Conservation (phyloP, 2,888 invertebrate species). For the Eurytoma californica region DNA sequence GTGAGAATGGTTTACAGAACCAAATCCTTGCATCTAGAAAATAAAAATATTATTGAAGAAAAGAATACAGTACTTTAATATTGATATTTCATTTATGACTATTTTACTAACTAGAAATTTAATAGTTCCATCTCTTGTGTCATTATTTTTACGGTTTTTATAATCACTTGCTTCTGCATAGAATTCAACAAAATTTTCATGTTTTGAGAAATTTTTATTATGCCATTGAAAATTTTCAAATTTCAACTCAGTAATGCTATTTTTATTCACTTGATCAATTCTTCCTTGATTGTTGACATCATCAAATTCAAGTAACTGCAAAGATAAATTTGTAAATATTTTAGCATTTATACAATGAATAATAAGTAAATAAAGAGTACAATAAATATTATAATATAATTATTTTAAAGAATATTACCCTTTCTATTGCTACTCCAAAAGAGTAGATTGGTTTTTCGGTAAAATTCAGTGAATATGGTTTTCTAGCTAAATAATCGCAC, state of each 20-base stretch:
- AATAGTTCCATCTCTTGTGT: slow-evolving; percentile 69
- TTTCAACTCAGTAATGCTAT: slow-evolving; percentile 70
- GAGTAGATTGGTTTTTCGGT: slow-evolving; percentile 77
- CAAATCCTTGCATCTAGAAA: slow-evolving; percentile 77
- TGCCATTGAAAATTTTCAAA: slow-evolving; percentile 73
- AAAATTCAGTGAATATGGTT: slow-evolving; percentile 73
- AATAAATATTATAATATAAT: not conserved
- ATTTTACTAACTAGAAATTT: slow-evolving; percentile 65
- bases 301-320: slow-evolving; percentile 79
- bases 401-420: slow-evolving; percentile 74
- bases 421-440: slow-evolving; percentile 79
- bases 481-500: slow-evolving; percentile 68
- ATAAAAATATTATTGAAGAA: not conserved
- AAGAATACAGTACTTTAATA: no score
- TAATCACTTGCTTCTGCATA: slow-evolving; percentile 66
- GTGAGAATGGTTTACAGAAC: slow-evolving; percentile 75
- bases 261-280: slow-evolving; percentile 66
- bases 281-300: slow-evolving; percentile 77
- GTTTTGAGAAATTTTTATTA: slow-evolving; percentile 68
- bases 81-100: not conserved
- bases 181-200: slow-evolving; percentile 72
- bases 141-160: slow-evolving; percentile 64
- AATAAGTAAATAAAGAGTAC: not conserved
- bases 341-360: not conserved
- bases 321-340: slow-evolving; percentile 34